These are phyloP conservation scores for Bombyx huttoni DNA, from an alignment of 2,888 invertebrate genomes.

Conservation along the genomic window DNA sequence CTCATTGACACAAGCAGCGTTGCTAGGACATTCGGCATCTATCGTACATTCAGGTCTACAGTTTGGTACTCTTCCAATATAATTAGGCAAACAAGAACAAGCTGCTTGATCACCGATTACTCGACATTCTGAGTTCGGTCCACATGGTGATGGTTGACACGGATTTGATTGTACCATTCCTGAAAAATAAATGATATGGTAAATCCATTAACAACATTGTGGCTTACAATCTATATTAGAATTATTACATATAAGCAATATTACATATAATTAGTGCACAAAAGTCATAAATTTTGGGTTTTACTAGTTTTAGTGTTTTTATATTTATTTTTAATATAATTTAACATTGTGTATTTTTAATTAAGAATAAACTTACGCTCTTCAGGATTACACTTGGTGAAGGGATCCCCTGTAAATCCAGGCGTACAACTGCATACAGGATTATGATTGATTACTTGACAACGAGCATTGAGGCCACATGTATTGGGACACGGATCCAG, in stretches of 20 bases:
- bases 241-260: no score
- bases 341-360: slow-evolving; percentile 1
- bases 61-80: slow-evolving; percentile 87
- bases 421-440: slow-evolving; percentile 88
- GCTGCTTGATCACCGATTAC: slow-evolving; percentile 87
- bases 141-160: slow-evolving; percentile 86
- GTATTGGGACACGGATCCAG: slow-evolving; percentile 86
- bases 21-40: slow-evolving; percentile 85
- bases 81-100: slow-evolving; percentile 85
- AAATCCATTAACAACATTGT: not conserved
- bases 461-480: slow-evolving; percentile 86
- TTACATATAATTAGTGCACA: no score
- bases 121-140: slow-evolving; percentile 86
- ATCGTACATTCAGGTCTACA: slow-evolving; percentile 88
- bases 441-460: slow-evolving; percentile 88
- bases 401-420: slow-evolving; percentile 86
- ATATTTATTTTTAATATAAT: no score
- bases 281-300: no score
- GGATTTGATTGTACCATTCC: slow-evolving; percentile 69
- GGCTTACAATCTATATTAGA: not conserved
- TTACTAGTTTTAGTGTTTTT: no score
- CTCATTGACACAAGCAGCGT: slow-evolving; percentile 85
- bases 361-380: slow-evolving; percentile 58
- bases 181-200: slow-evolving; percentile 11
- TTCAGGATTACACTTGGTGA: slow-evolving; percentile 76